Percentiles rank a stretch among this genome's conserved stretches.
phyloP scores from a whole-genome alignment of 2,888 invertebrate species.

The Cantharis flavilabris region DNA sequence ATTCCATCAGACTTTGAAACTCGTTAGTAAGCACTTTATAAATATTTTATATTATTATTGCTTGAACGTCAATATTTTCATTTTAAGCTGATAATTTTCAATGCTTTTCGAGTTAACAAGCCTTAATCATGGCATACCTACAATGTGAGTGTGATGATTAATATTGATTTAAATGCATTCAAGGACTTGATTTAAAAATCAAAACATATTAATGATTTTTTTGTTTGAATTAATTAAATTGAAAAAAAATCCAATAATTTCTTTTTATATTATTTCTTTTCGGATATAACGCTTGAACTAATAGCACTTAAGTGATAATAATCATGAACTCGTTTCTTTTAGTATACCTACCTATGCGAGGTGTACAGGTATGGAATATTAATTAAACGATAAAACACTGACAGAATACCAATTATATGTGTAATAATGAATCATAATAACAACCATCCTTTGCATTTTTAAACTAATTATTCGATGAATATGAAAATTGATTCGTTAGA shows the following conservation, averaged over 20 bases:
- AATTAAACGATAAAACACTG: neutral
- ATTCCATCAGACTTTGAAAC: neutral
- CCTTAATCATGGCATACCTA: neutral
- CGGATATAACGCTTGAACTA: neutral
- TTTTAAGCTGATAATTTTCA: neutral
- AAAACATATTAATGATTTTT: neutral
- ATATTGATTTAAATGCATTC: neutral
- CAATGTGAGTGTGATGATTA: neutral
- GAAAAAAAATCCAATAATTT: no score
- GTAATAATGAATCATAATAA: neutral
- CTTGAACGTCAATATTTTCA: neutral
- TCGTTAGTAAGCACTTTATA: neutral
- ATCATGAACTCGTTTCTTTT: neutral
- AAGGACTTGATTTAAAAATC: neutral
- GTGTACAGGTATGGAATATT: neutral
- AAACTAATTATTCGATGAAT: neutral
- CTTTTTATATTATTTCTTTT: no score
- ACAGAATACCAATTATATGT: neutral
- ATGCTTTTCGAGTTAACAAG: neutral
- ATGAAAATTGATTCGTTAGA: neutral
- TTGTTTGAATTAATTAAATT: no score
- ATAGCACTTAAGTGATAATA: neutral
- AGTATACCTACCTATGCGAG: neutral
- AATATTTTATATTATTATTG: neutral
- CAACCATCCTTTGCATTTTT: neutral